A percentile compares a stretch with the other conserved stretches of the same genome.
phyloP scores from a whole-genome alignment of 2,797 vertebrate species.

The Eulemur rubriventer region DNA sequence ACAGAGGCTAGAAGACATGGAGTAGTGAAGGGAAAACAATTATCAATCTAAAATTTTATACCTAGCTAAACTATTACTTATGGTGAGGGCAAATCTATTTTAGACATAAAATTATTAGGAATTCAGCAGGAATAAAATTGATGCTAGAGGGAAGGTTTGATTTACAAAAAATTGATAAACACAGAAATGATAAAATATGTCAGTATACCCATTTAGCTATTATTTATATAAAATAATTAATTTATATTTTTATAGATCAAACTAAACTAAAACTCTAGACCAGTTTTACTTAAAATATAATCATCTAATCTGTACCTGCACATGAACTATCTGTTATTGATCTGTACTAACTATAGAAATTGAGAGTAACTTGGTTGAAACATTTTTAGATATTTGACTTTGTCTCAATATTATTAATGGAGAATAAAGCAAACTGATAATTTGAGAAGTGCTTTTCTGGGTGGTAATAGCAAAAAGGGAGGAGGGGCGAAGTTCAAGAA shows the following conservation, averaged over 20 bases:
- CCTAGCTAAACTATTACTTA: slow-evolving; percentile 3
- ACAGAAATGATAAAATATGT: not conserved
- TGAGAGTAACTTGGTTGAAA: not conserved
- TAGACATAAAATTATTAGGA: not conserved
- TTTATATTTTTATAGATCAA: slow-evolving; percentile 11
- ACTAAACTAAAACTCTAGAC: not conserved
- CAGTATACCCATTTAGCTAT: not conserved
- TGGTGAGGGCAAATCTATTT: not conserved
- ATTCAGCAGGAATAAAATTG: not conserved
- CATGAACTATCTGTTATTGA: not conserved
- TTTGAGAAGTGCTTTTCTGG: not conserved
- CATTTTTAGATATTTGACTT: not conserved
- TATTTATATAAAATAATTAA: not conserved
- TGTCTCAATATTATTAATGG: not conserved
- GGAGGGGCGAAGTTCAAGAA: not conserved
- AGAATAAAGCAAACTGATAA: not conserved
- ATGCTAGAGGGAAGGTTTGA: not conserved
- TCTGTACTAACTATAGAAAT: not conserved
- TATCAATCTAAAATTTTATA: slow-evolving; percentile 28
- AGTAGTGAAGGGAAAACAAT: not conserved
- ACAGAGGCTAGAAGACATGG: not conserved
- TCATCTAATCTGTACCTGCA: not conserved
- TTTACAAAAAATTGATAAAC: not conserved
- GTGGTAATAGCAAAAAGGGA: not conserved
- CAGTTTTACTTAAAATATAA: not conserved